Percentiles rank a stretch among this genome's conserved stretches.
phyloP scores from a whole-genome alignment of 2,888 invertebrate genomes.

The Eupeodes latifasciatus region DNA sequence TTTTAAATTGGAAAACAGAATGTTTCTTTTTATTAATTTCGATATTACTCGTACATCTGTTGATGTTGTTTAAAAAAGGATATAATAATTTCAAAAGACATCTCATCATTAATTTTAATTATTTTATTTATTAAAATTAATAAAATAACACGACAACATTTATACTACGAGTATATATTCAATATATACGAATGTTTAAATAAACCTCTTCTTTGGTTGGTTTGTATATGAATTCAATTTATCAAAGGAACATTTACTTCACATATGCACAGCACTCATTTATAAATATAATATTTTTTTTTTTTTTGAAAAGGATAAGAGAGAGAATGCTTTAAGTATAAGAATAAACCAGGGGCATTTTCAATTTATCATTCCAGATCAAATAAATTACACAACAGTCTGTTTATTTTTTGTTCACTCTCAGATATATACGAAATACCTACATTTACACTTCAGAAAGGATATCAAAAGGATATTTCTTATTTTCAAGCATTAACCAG shows the following conservation, averaged over 20 bases:
- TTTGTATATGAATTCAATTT: not conserved
- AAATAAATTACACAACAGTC: constrained; percentile 46
- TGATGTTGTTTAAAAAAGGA: not conserved
- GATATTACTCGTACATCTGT: too few relatives aligned
- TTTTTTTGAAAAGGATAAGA: not conserved
- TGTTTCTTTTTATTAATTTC: too few relatives aligned
- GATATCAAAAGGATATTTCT: not conserved
- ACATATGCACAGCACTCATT: too few relatives aligned
- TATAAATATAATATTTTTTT: not conserved
- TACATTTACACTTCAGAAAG: not conserved
- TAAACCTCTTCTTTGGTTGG: not conserved
- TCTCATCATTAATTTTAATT: not conserved
- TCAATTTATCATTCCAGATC: constrained; percentile 60
- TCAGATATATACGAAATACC: not conserved
- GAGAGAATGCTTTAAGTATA: not conserved
- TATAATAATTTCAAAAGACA: not conserved
- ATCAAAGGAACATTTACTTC: not conserved
- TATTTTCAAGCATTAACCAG: not conserved
- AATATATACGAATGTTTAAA: not conserved
- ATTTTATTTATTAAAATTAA: constrained; percentile 11
- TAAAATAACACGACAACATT: not conserved
- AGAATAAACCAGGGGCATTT: not conserved
- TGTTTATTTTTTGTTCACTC: not conserved
- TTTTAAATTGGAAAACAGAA: too few relatives aligned
- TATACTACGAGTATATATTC: too few relatives aligned